Base-by-base conservation (phyloP, 2,797 vertebrate species). In the Darevskia mixta region DNA sequence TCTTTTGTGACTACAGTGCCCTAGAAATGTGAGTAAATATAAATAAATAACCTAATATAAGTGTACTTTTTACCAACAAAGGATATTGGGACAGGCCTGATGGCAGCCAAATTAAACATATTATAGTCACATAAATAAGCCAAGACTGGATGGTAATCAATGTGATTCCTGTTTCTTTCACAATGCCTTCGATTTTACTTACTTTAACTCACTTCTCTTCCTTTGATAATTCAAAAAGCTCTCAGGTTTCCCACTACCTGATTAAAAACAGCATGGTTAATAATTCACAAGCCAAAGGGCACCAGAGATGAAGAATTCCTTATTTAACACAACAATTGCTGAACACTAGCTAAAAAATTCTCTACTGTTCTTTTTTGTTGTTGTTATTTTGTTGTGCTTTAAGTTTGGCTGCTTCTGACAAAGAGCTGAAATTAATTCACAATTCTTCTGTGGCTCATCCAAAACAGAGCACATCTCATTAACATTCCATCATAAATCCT, bases 401-500 rank as follows among this genome's bases (percentile, higher is more conserved):
- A 88, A 69, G 23, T 79, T 32, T 18, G 29, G 29, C 76, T 92
- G 5, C 67, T 93, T 93, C 64, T 86, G 41, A 86, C 41, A 84
- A 35, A 80, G 77, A 87, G 27, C 25, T 61, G 49, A 90, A 69
- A 55, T 87, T 84, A 91, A 90, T 92, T 90, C 58, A 67, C 45
- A 18, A 73, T 82, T 10, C 85, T 94, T 90, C 82, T 85, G 20
- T 83, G 85, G 23, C 29, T 88, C 61, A n/a, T 88, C 35, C 69
- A 83, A 92, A 66, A 87, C 83, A 84, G 86, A 77, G 4, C 49
- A 71, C 25, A 87, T 79, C 8, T 87, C 66, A 87, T 90, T 90
- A 92, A 20, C 66, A 87, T 88, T 87, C 77, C 87, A 29, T 90
- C 84, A 38, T 85, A 82, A 90, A 93, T 90, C 90, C 69, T 92